These are phyloP conservation scores for Microtus ochrogaster DNA, from an alignment of 2,113 vertebrate species.

Conservation along the genomic window DNA sequence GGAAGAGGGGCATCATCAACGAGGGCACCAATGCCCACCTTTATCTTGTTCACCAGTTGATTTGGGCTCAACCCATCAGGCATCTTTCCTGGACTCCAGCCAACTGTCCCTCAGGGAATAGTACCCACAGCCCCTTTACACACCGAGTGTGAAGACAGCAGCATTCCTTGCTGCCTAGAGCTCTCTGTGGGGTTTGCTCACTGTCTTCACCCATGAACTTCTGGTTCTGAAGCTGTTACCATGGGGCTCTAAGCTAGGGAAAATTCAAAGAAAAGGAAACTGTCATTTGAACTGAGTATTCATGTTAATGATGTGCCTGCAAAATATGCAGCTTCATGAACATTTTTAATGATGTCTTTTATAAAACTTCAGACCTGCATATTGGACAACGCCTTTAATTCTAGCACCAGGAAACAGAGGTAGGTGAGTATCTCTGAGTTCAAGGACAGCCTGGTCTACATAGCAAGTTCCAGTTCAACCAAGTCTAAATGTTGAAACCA, in stretches of 20 bases:
- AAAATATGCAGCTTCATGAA: not conserved
- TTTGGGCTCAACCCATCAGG: not conserved
- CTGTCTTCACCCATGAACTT: not conserved
- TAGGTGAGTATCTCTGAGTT: not conserved
- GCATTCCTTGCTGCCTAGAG: fast-evolving
- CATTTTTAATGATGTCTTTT: not conserved
- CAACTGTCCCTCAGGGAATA: not conserved
- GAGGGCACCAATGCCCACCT: too few species aligned
- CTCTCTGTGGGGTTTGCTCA: not conserved
- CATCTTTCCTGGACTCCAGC: not conserved
- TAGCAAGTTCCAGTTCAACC: not conserved
- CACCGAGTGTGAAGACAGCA: not conserved
- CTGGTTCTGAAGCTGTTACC: not conserved
- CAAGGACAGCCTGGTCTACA: not conserved
- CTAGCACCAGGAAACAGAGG: not conserved
- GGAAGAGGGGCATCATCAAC: not conserved
- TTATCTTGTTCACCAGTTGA: not conserved
- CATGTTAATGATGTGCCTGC: too few species aligned
- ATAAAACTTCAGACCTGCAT: not conserved
- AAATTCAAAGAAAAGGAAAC: not conserved
- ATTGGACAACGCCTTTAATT: not conserved
- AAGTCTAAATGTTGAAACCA: not conserved
- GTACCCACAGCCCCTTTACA: too few species aligned
- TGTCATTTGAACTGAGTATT: not conserved
- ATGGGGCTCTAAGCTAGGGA: not conserved